These are phyloP conservation scores for Sycophaga agraensis DNA, from an alignment of 1,140 invertebrate genomes.

Conservation along the genomic window DNA sequence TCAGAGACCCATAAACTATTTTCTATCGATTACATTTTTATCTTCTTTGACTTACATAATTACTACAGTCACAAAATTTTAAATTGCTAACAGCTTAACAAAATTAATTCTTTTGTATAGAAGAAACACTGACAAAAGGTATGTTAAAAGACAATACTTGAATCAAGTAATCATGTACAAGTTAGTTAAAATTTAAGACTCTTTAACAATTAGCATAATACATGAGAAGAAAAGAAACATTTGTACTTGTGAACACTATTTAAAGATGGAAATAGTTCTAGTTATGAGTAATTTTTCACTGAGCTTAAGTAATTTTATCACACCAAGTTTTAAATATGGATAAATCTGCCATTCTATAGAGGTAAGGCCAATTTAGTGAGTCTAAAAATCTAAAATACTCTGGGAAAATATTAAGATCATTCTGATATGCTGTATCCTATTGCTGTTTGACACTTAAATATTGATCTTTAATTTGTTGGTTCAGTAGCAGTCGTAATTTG, in stretches of 20 bases:
- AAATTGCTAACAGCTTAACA: background rate
- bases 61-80: no score
- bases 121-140: slow-evolving; percentile 1
- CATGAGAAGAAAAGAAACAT: slow-evolving; percentile 29
- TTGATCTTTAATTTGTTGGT: slow-evolving; percentile 12
- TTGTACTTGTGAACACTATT: slow-evolving; percentile 33
- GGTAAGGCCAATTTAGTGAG: slow-evolving; percentile 35
- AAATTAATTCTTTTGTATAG: slow-evolving; percentile 17
- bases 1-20: no score
- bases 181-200: slow-evolving; percentile 37
- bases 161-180: slow-evolving; percentile 26
- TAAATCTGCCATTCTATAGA: slow-evolving; percentile 9
- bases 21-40: background rate
- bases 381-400: slow-evolving; percentile 41
- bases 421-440: slow-evolving; percentile 49
- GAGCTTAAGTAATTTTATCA: background rate
- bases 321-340: slow-evolving; percentile 4
- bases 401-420: slow-evolving; percentile 44
- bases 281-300: slow-evolving; percentile 9
- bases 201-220: slow-evolving; percentile 33
- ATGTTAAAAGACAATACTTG: slow-evolving; percentile 18
- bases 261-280: slow-evolving; percentile 28
- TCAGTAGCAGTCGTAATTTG: background rate
- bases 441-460: slow-evolving; percentile 22
- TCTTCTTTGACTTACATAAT: slow-evolving; percentile 24